Evolutionary conservation across 2,113 vertebrate species (phyloP).

Genomic region (Rhabdornis inornatus): DNA sequence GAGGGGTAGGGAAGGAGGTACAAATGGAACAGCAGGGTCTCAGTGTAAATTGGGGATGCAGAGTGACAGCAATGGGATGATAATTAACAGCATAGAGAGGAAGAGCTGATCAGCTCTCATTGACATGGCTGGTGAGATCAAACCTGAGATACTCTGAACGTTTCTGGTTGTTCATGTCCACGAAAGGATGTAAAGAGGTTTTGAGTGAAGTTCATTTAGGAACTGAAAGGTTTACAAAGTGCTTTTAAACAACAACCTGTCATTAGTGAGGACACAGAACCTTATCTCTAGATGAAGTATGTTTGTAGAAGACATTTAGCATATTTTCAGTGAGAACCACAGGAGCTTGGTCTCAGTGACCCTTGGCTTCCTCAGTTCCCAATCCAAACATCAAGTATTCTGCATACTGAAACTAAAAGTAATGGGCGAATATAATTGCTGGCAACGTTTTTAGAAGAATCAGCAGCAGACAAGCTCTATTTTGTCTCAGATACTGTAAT

Average conservation of each 20-base stretch:
- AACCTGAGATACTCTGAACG: neutral
- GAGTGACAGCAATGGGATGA: neutral
- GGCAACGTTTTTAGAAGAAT: neutral
- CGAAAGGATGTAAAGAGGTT: neutral
- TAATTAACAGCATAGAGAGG: neutral
- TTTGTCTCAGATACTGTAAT: constrained; percentile 22
- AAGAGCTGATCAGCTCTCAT: neutral
- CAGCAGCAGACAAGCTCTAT: neutral
- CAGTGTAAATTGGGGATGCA: neutral
- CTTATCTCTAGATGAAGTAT: constrained; percentile 16
- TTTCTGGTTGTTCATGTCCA: neutral
- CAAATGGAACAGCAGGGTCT: neutral
- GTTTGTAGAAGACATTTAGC: constrained; percentile 9
- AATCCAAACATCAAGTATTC: neutral
- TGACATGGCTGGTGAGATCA: neutral
- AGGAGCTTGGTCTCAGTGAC: neutral
- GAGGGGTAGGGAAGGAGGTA: too few relatives aligned
- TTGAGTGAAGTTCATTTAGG: neutral
- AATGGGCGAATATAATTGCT: neutral
- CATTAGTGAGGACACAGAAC: neutral
- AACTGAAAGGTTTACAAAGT: neutral
- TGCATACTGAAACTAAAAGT: constrained; percentile 21
- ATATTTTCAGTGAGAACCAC: constrained; percentile 4
- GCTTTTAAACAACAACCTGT: neutral
- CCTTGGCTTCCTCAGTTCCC: neutral